Conservation (phyloP, 2,888 invertebrate species). For the Cordilura impudica region DNA sequence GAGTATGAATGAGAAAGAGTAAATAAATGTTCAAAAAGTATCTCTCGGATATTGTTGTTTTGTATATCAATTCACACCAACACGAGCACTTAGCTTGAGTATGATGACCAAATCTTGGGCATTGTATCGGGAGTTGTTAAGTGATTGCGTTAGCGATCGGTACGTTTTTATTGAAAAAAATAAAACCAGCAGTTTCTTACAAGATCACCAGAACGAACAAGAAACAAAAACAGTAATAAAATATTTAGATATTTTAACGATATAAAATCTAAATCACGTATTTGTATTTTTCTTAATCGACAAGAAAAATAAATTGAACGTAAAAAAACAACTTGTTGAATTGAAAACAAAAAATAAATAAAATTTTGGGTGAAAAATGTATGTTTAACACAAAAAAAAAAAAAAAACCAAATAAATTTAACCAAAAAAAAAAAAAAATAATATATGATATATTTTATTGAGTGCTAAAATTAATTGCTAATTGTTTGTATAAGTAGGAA, state of each 20-base stretch:
- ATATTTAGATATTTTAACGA: not conserved
- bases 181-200: slow-evolving; percentile 5
- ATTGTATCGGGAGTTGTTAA: slow-evolving; percentile 59
- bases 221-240: not conserved
- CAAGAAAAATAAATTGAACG: slow-evolving; percentile 23
- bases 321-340: slow-evolving; percentile 24
- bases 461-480: slow-evolving; percentile 36
- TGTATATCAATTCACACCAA: slow-evolving; percentile 31
- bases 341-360: slow-evolving; percentile 10
- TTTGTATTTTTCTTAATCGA: slow-evolving; percentile 15
- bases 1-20: slow-evolving; percentile 7
- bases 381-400: slow-evolving; percentile 27
- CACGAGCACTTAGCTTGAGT: slow-evolving; percentile 47
- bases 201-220: not conserved
- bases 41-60: slow-evolving; percentile 28
- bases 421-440: not conserved
- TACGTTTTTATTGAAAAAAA: slow-evolving; percentile 42
- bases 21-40: slow-evolving; percentile 11
- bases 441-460: slow-evolving; percentile 41
- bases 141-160: slow-evolving; percentile 63
- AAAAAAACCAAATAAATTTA: not conserved
- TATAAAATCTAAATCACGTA: slow-evolving; percentile 19
- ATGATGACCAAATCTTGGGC: slow-evolving; percentile 49
- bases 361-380: slow-evolving; percentile 33
- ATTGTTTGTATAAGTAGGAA: slow-evolving; percentile 14